Conservation (phyloP, 2,888 invertebrate species). For the Oxycera nigricornis region DNA sequence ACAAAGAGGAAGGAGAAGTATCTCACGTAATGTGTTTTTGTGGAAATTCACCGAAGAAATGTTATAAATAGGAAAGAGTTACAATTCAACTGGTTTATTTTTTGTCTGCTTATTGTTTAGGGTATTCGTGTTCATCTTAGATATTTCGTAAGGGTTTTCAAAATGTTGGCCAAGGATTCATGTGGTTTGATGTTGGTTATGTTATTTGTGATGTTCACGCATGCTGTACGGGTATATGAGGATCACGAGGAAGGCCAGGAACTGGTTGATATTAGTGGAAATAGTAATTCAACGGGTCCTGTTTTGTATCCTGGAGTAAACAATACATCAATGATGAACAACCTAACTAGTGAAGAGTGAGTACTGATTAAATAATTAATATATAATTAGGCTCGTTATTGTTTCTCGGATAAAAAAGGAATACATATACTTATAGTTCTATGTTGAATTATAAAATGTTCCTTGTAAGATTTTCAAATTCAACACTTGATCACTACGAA, state of each 20-base stretch:
- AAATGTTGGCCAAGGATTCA: too few species aligned
- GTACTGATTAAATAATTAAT: neutral
- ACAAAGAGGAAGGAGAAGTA: neutral
- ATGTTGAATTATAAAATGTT: neutral
- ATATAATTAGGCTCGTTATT: neutral
- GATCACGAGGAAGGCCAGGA: neutral
- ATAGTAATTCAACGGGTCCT: slow-evolving; percentile 35
- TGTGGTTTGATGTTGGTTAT: neutral
- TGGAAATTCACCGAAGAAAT: slow-evolving; percentile 7
- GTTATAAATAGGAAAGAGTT: slow-evolving; percentile 17
- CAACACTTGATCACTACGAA: too few species aligned
- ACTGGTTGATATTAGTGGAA: neutral
- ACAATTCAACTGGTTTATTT: neutral
- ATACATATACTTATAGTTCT: neutral
- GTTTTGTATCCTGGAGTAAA: slow-evolving; percentile 30
- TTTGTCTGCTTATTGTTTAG: neutral
- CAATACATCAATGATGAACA: neutral
- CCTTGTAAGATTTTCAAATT: too few species aligned
- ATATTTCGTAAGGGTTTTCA: neutral
- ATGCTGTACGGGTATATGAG: slow-evolving; percentile 20
- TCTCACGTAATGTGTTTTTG: neutral
- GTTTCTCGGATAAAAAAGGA: neutral
- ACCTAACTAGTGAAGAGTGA: neutral
- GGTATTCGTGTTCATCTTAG: neutral
- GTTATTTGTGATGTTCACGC: neutral